Conservation (phyloP, 2,113 vertebrate species). For the Solea senegalensis region DNA sequence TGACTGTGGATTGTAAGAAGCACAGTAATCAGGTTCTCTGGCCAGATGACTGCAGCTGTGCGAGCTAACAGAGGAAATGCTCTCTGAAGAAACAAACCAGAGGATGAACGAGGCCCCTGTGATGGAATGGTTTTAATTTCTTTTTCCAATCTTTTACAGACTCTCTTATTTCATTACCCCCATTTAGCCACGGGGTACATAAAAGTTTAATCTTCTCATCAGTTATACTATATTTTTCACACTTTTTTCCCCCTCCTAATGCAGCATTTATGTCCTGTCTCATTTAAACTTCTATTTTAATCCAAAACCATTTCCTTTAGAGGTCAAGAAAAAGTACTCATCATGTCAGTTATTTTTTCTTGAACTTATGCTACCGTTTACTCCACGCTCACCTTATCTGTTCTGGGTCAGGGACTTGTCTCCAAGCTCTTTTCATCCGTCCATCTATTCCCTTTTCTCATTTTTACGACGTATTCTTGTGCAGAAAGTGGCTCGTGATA, state of each 20-base stretch:
- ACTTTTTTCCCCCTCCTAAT: neutral
- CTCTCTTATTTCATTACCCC: slow-evolving; percentile 26
- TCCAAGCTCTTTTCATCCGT: neutral
- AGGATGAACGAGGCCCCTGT: slow-evolving; percentile 4
- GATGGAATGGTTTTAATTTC: slow-evolving; percentile 24
- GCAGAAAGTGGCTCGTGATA: neutral
- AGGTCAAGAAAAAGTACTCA: slow-evolving; percentile 3
- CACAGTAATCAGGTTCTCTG: slow-evolving; percentile 52
- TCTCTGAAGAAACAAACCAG: slow-evolving; percentile 19
- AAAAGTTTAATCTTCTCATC: slow-evolving; percentile 56
- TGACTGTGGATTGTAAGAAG: slow-evolving; percentile 53
- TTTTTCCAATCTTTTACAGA: slow-evolving; percentile 14
- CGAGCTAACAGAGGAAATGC: slow-evolving; percentile 23
- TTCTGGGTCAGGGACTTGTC: slow-evolving; percentile 1
- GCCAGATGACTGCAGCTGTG: slow-evolving; percentile 49
- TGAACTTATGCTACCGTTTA: slow-evolving; percentile 1
- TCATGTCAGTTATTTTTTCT: neutral
- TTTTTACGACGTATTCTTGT: neutral
- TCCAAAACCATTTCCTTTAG: neutral
- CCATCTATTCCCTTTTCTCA: neutral
- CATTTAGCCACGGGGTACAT: slow-evolving; percentile 38
- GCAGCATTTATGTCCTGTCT: neutral
- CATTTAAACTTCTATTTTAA: too few species aligned
- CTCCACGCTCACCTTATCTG: slow-evolving; percentile 1
- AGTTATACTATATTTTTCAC: slow-evolving; percentile 19